Evolutionary conservation across 1,140 invertebrate genomes (phyloP).

Genomic region (Drosophila navojoa): DNA sequence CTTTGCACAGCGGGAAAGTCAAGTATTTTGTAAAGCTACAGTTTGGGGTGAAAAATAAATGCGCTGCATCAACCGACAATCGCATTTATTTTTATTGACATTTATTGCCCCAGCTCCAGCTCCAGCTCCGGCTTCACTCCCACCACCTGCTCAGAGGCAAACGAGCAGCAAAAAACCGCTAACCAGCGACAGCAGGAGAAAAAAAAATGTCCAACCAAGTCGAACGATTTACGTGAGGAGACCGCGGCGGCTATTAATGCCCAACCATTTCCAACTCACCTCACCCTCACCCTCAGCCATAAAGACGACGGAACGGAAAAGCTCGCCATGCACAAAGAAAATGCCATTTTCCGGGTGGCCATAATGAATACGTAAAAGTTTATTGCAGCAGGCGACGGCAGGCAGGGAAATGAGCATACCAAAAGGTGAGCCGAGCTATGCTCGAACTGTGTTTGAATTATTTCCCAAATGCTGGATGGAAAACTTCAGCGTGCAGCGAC

Average conservation of each 20-base stretch:
- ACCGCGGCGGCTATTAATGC: slow-evolving; percentile 51
- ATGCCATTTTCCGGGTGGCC: slow-evolving; percentile 50
- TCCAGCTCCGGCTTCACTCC: background rate
- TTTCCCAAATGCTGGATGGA: slow-evolving; percentile 25
- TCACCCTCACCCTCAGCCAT: background rate
- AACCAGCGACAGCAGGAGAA: slow-evolving; percentile 21
- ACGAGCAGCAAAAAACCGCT: slow-evolving; percentile 34
- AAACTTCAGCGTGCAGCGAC: slow-evolving; percentile 23
- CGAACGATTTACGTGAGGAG: slow-evolving; percentile 51
- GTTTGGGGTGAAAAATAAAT: slow-evolving; percentile 26
- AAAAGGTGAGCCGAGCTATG: slow-evolving; percentile 17
- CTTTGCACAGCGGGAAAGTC: slow-evolving; percentile 28
- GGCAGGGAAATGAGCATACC: slow-evolving; percentile 22
- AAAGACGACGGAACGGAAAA: slow-evolving; percentile 41
- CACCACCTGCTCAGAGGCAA: background rate
- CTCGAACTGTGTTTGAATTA: slow-evolving; percentile 29
- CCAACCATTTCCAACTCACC: slow-evolving; percentile 5
- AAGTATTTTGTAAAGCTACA: slow-evolving; percentile 30
- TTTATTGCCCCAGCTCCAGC: slow-evolving; percentile 20
- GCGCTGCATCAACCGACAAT: slow-evolving; percentile 38
- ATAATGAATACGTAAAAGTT: slow-evolving; percentile 57
- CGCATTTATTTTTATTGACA: slow-evolving; percentile 57
- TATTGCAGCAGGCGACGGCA: slow-evolving; percentile 31
- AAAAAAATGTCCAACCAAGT: slow-evolving; percentile 31
- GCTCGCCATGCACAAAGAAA: slow-evolving; percentile 43